Percentiles rank a stretch among this genome's conserved stretches.
Evolutionary conservation across 2,888 invertebrate species (phyloP).

Genomic region (Acleris holmiana): DNA sequence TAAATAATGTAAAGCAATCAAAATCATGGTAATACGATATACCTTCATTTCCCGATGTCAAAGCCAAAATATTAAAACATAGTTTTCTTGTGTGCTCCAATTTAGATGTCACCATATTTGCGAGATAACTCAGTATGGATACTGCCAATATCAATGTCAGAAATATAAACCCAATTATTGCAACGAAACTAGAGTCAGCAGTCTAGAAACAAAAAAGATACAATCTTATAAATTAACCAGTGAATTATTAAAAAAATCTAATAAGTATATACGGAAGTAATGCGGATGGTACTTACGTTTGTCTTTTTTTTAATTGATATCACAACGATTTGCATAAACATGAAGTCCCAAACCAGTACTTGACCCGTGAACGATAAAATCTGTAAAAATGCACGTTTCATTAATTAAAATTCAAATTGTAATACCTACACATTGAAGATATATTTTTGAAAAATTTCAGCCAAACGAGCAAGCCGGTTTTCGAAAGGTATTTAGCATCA

Average conservation of each 20-base stretch:
- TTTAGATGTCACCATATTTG: constrained; percentile 49
- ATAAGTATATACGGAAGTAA: too few relatives aligned
- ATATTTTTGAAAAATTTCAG: too few relatives aligned
- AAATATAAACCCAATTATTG: constrained; percentile 44
- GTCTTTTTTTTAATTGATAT: constrained; percentile 58
- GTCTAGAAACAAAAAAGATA: constrained; percentile 44
- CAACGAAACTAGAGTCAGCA: constrained; percentile 41
- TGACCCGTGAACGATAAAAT: constrained; percentile 57
- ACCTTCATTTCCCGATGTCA: constrained; percentile 47
- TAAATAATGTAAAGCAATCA: too few relatives aligned
- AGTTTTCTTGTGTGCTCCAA: constrained; percentile 52
- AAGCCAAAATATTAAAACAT: constrained; percentile 51
- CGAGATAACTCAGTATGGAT: constrained; percentile 48
- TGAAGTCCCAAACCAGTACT: constrained; percentile 55
- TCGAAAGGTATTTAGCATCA: not conserved
- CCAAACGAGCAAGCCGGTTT: constrained; percentile 22
- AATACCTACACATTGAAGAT: too few relatives aligned
- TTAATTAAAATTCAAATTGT: too few relatives aligned
- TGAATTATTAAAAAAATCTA: not conserved
- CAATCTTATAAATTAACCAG: too few relatives aligned
- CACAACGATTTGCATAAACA: constrained; percentile 57
- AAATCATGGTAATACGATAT: constrained; percentile 24
- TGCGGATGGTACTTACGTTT: constrained; percentile 17
- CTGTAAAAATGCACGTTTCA: constrained; percentile 44
- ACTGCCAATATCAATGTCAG: constrained; percentile 44